These are phyloP conservation scores for Egretta garzetta DNA, from an alignment of 2,113 vertebrate species.

Conservation along the genomic window DNA sequence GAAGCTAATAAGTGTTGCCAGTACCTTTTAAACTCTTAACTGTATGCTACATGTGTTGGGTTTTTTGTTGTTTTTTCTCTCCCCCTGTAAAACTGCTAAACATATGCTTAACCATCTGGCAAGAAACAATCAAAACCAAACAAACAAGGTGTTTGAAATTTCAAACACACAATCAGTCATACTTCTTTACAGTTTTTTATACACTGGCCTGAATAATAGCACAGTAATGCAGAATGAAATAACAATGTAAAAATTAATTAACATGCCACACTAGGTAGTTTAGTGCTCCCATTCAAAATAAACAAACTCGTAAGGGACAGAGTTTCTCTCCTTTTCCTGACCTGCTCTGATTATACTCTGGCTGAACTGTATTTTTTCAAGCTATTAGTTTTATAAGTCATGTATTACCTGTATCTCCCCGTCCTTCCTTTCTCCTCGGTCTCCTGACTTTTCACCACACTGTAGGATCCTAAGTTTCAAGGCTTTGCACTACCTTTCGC, in stretches of 20 bases:
- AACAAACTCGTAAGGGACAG: neutral
- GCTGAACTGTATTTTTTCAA: neutral
- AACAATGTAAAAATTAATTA: conserved; percentile 28
- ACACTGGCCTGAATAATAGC: neutral
- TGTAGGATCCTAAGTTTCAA: neutral
- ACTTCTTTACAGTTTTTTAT: neutral
- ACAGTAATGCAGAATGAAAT: neutral
- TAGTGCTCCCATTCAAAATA: neutral
- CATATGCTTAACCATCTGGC: conserved; percentile 59
- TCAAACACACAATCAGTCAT: conserved; percentile 40
- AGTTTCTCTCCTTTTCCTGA: neutral
- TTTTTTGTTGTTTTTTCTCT: neutral
- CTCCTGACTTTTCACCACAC: neutral
- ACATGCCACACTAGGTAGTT: neutral
- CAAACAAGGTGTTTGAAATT: conserved; percentile 46
- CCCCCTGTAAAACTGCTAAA: conserved; percentile 34
- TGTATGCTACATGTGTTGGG: neutral
- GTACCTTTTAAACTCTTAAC: conserved; percentile 6
- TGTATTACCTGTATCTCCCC: neutral
- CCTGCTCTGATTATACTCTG: neutral
- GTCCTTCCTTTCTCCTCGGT: neutral
- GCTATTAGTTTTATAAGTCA: neutral
- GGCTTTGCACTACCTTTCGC: neutral
- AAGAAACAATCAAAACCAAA: conserved; percentile 56
- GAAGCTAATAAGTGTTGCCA: conserved; percentile 14